These are phyloP conservation scores for Crotalus viridis DNA, from an alignment of 2,113 vertebrate species.

Conservation along the genomic window DNA sequence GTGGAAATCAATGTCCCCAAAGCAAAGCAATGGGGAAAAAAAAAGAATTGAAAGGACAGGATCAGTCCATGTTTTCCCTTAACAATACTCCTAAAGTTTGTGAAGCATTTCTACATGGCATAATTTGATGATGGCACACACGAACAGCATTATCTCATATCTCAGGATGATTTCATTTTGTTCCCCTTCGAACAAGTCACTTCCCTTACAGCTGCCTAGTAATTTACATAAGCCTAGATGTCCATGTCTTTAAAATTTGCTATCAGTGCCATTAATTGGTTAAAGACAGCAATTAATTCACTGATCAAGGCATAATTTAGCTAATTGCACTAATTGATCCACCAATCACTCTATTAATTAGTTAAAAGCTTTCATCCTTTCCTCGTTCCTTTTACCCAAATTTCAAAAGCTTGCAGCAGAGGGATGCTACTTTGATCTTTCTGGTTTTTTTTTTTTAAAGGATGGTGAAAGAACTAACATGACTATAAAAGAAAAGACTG, in stretches of 20 bases:
- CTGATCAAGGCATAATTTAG: constrained; percentile 23
- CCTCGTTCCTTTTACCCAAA: background rate
- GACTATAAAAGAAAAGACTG: background rate
- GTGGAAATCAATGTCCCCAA: background rate
- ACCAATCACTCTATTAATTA: constrained; percentile 11
- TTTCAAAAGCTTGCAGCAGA: background rate
- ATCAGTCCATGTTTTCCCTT: background rate
- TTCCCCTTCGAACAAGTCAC: background rate
- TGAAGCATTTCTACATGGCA: background rate
- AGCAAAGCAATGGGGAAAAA: background rate
- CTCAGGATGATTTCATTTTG: background rate
- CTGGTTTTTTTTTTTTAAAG: background rate
- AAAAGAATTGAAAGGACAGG: background rate
- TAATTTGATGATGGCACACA: background rate
- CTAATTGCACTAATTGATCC: constrained; percentile 25
- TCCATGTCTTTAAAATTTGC: background rate
- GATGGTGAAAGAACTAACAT: background rate
- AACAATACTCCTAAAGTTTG: background rate
- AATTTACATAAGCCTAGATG: constrained; percentile 3
- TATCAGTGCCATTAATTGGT: constrained; percentile 11
- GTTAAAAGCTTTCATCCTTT: constrained; percentile 18
- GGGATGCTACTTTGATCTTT: background rate
- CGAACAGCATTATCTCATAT: background rate
- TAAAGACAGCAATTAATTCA: constrained; percentile 22
- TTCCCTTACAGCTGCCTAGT: background rate